These are phyloP conservation scores for Pseudachorutes palmiensis DNA, from an alignment of 1,140 invertebrate genomes.

Conservation along the genomic window DNA sequence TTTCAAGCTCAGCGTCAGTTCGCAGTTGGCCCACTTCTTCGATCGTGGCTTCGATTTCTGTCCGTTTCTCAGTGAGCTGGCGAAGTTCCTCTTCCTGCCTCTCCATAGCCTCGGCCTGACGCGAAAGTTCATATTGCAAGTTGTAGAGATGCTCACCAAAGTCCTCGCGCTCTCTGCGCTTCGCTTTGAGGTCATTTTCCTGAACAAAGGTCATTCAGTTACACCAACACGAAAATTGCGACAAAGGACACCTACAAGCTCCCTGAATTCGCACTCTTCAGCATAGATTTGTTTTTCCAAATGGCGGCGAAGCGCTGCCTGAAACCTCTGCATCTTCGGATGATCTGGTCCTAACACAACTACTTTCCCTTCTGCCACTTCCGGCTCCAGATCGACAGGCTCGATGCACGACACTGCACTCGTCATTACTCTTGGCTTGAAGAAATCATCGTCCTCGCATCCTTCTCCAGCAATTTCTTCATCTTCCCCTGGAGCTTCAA, in stretches of 20 bases:
- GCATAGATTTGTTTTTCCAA: slow-evolving; percentile 49
- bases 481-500: slow-evolving; percentile 1
- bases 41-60: slow-evolving; percentile 38
- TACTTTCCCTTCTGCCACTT: slow-evolving; percentile 19
- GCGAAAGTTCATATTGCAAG: slow-evolving; percentile 47
- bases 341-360: slow-evolving; percentile 53
- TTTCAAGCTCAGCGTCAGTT: slow-evolving; percentile 41
- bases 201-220: slow-evolving; percentile 7
- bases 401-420: not conserved
- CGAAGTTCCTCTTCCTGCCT: slow-evolving; percentile 46
- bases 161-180: slow-evolving; percentile 44
- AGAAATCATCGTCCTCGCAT: not conserved
- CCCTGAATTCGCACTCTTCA: slow-evolving; percentile 50
- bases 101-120: slow-evolving; percentile 48
- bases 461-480: not conserved
- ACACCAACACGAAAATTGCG: no score
- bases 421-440: not conserved
- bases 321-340: slow-evolving; percentile 56
- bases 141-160: slow-evolving; percentile 45
- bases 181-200: slow-evolving; percentile 29
- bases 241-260: no score
- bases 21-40: slow-evolving; percentile 42
- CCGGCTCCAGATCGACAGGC: not conserved
- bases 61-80: slow-evolving; percentile 43
- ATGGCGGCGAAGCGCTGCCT: slow-evolving; percentile 52